phyloP scores from a whole-genome alignment of 1,140 invertebrate genomes.

The Euura saliciscinereae region DNA sequence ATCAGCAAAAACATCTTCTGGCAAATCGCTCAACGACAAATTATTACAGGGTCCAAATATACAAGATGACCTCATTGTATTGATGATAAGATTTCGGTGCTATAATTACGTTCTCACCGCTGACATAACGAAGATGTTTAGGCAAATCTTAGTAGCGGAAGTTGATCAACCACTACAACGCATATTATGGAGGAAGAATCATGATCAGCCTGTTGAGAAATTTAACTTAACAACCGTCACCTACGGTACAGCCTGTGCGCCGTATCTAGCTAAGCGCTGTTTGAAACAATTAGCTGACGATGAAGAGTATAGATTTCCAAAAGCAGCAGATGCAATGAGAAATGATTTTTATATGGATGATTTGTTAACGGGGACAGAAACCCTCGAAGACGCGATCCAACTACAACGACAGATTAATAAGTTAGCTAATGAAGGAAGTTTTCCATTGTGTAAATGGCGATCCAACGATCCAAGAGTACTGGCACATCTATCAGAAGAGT shows the following conservation, averaged over 20 bases:
- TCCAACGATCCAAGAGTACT: constrained; percentile 34
- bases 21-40: constrained; percentile 23
- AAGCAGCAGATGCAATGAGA: constrained; percentile 25
- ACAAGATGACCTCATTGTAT: constrained; percentile 11
- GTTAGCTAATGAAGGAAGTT: constrained; percentile 30
- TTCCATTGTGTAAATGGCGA: constrained; percentile 44
- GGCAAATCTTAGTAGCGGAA: constrained; percentile 34
- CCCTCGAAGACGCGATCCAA: constrained; percentile 23
- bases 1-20: constrained; percentile 8
- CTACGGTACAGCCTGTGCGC: constrained; percentile 43
- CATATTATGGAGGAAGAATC: constrained; percentile 39
- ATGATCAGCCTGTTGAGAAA: constrained; percentile 22
- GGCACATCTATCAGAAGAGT: constrained; percentile 29
- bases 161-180: constrained; percentile 35
- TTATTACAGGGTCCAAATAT: constrained; percentile 18
- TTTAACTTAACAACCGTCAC: constrained; percentile 47
- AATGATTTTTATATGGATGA: constrained; percentile 38
- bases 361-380: constrained; percentile 32
- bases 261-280: constrained; percentile 39
- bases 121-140: constrained; percentile 43
- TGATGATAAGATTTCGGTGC: constrained; percentile 15
- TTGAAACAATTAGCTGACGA: constrained; percentile 40
- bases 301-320: constrained; percentile 32
- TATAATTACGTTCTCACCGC: constrained; percentile 24
- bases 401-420: constrained; percentile 30